Evolutionary conservation across 2,113 vertebrate genomes (phyloP).

Genomic region (Myiagra hebetior): DNA sequence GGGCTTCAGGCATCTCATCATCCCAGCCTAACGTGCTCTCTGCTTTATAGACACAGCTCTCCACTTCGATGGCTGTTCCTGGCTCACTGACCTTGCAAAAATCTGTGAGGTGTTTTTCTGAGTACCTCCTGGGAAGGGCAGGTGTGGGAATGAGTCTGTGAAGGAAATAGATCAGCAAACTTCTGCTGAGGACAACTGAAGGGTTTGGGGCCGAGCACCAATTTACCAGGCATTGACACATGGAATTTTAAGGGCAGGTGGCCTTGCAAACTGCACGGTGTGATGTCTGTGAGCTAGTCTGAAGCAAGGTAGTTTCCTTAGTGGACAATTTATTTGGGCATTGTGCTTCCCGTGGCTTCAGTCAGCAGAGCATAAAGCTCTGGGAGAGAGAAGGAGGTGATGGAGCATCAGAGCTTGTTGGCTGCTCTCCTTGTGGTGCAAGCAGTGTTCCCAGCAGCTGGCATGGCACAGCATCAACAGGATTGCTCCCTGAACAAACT

Average conservation of each 20-base stretch:
- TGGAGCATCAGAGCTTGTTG: neutral
- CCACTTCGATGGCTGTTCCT: neutral
- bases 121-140: neutral
- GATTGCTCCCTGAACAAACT: neutral
- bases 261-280: fast-evolving
- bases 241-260: neutral
- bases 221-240: neutral
- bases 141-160: neutral
- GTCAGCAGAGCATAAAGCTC: neutral
- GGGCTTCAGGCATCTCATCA: neutral
- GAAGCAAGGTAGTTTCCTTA: neutral
- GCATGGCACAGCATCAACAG: neutral
- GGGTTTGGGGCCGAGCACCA: neutral
- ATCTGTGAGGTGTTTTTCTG: neutral
- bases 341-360: neutral
- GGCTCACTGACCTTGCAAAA: neutral
- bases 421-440: fast-evolving
- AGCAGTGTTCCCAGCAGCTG: neutral
- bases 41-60: neutral
- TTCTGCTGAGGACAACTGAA: neutral
- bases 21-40: neutral
- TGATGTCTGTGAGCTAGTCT: neutral
- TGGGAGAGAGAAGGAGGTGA: neutral
- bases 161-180: neutral
- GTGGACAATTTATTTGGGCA: neutral